phyloP scores from a whole-genome alignment of 2,113 vertebrate genomes.

The Canis aureus region DNA sequence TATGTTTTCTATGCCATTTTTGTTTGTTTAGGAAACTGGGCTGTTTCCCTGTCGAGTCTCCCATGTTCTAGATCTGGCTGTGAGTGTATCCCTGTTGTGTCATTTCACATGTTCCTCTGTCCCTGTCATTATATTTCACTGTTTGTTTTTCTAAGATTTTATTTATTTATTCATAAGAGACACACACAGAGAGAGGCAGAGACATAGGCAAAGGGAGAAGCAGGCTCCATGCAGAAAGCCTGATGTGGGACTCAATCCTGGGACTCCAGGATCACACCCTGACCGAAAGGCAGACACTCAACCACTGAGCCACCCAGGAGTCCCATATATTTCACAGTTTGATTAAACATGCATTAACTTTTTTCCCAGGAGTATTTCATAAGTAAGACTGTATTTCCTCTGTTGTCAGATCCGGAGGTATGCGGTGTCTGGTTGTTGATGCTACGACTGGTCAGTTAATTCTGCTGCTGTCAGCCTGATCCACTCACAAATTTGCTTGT shows the following conservation, averaged over 20 bases:
- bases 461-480: background rate
- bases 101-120: background rate
- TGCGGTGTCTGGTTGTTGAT: background rate
- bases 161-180: too few relatives aligned
- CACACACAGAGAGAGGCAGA: too few relatives aligned
- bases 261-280: too few relatives aligned
- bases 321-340: background rate
- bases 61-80: background rate
- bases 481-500: background rate
- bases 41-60: background rate
- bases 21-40: slow-evolving; percentile 16
- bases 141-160: too few relatives aligned
- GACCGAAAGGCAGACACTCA: too few relatives aligned
- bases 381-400: background rate
- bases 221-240: too few relatives aligned
- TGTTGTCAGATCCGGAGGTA: background rate
- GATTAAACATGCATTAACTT: background rate
- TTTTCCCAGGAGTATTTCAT: background rate
- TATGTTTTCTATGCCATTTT: background rate
- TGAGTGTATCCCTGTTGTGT: background rate
- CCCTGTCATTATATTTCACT: background rate
- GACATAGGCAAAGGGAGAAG: too few relatives aligned
- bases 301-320: too few relatives aligned
- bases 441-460: background rate
- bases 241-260: too few relatives aligned